A percentile compares a stretch with the other conserved stretches of the same genome.
Conservation (phyloP, 2,888 invertebrate genomes). For the Pteria penguin region DNA sequence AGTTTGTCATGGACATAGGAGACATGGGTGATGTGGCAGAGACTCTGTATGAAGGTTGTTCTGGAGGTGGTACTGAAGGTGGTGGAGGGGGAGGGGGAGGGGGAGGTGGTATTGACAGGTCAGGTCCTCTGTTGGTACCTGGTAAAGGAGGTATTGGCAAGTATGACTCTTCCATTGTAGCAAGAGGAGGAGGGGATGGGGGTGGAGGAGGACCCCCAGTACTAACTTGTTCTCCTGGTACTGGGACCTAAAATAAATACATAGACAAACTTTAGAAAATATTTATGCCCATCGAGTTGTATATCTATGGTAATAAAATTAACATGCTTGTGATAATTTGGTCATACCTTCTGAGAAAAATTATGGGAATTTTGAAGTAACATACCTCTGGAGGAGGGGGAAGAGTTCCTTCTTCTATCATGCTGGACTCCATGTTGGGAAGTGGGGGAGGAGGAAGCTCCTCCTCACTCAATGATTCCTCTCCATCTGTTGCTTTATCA, state of each 20-base stretch:
- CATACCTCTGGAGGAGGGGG: conserved; percentile 47
- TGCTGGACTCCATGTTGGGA: conserved; percentile 20
- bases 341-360: too few species aligned
- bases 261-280: too few species aligned
- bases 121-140: conserved; percentile 33
- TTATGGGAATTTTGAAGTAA: conserved; percentile 39
- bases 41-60: conserved; percentile 34
- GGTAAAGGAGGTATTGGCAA: conserved; percentile 49
- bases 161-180: conserved; percentile 20
- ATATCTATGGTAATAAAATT: too few species aligned
- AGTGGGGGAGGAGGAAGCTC: conserved; percentile 57
- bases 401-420: conserved; percentile 17
- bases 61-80: conserved; percentile 48
- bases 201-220: background rate
- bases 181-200: conserved; percentile 48
- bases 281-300: too few species aligned
- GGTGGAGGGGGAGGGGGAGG: conserved; percentile 46
- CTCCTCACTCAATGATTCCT: conserved; percentile 34
- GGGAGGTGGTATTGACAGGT: conserved; percentile 31
- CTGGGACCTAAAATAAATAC: background rate
- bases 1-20: conserved; percentile 29
- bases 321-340: too few species aligned
- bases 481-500: conserved; percentile 33
- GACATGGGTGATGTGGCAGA: conserved; percentile 16
- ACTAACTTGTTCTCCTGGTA: background rate